A percentile compares a stretch with the other conserved stretches of the same genome.
Evolutionary conservation across 2,888 invertebrate genomes (phyloP).

Genomic region (Epirrita christyi): DNA sequence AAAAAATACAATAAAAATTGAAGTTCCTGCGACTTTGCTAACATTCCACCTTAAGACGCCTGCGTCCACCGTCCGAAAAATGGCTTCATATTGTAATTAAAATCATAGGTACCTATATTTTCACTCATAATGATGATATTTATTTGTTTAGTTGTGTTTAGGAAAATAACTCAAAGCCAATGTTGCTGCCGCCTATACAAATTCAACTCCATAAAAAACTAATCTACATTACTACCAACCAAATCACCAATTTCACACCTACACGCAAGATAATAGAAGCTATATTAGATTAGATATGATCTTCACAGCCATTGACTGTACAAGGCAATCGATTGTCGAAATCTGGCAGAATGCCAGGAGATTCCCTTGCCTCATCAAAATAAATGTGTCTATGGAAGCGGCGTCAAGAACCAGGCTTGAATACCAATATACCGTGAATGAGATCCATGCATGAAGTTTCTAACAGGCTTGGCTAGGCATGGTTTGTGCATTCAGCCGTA

Average conservation of each 20-base stretch:
- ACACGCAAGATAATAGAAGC: constrained; percentile 14
- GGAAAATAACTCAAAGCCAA: not conserved
- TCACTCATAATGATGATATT: not conserved
- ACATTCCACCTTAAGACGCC: too few species aligned
- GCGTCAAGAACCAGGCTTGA: constrained; percentile 44
- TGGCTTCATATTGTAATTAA: too few species aligned
- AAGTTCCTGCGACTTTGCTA: too few species aligned
- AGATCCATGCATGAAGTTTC: not conserved
- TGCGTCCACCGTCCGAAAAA: too few species aligned
- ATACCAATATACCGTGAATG: constrained; percentile 23
- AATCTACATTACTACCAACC: constrained; percentile 5
- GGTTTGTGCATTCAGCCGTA: not conserved
- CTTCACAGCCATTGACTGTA: constrained; percentile 18
- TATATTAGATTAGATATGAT: constrained; percentile 34
- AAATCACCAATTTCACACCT: constrained; percentile 19
- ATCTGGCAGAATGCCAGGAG: constrained; percentile 56
- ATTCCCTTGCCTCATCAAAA: constrained; percentile 57
- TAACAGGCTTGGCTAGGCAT: not conserved
- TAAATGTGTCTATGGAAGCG: constrained; percentile 51
- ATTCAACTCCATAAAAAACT: not conserved
- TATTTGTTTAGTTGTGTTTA: not conserved
- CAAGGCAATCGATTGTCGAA: constrained; percentile 56
- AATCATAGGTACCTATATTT: not conserved
- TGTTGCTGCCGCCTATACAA: not conserved
- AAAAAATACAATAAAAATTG: too few species aligned